A percentile compares a stretch with the other conserved stretches of the same genome.
These are phyloP conservation scores for Mormyrus iriodes DNA, from an alignment of 2,113 vertebrate genomes.

Conservation along the genomic window DNA sequence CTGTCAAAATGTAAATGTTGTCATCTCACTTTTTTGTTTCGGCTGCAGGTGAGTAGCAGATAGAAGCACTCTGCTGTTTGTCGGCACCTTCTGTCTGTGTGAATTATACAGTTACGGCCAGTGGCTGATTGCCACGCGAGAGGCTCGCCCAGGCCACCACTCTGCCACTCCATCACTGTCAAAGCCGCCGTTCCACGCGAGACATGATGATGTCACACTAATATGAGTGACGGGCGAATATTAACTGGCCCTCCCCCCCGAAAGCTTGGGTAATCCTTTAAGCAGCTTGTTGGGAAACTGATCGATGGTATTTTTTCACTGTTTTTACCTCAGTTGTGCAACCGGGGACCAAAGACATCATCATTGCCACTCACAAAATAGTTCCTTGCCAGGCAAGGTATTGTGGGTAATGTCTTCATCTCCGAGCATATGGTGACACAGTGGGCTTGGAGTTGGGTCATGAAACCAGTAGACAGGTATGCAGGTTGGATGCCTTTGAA, in stretches of 20 bases:
- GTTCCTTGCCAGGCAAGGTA: background rate
- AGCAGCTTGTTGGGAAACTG: background rate
- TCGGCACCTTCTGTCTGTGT: conserved; percentile 30
- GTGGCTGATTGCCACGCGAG: conserved; percentile 9
- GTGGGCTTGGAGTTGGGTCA: background rate
- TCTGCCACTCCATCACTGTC: conserved; percentile 9
- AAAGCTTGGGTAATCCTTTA: background rate
- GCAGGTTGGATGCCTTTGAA: background rate
- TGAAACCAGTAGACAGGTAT: background rate
- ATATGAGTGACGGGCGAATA: background rate
- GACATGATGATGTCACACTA: background rate
- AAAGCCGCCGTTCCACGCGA: background rate
- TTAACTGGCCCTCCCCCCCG: background rate
- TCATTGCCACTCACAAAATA: background rate
- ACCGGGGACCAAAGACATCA: background rate
- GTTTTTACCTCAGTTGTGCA: background rate
- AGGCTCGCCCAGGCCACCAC: conserved; percentile 26
- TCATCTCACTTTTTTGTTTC: conserved; percentile 46
- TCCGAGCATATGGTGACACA: background rate
- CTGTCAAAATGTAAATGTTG: conserved; percentile 43
- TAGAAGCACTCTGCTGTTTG: background rate
- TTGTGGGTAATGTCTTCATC: background rate
- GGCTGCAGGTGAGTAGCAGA: conserved; percentile 38
- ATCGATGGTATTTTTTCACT: background rate
- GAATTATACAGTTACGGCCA: conserved; percentile 37